These are phyloP conservation scores for Actenoides hombroni DNA, from an alignment of 2,113 vertebrate species.

Conservation along the genomic window DNA sequence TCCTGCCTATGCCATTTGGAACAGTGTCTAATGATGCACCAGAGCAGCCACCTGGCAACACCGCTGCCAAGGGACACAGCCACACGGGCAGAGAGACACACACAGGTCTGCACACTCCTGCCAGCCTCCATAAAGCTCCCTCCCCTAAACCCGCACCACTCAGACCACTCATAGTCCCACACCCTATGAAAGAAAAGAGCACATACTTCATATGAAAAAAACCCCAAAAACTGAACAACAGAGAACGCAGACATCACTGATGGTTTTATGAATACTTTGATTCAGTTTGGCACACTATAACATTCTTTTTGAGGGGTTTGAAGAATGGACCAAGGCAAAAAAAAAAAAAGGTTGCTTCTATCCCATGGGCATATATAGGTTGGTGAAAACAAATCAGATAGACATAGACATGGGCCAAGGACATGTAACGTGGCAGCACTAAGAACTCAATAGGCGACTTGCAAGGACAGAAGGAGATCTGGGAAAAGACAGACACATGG, in stretches of 20 bases:
- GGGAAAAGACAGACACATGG: background rate
- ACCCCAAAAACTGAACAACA: no score
- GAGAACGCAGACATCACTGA: background rate
- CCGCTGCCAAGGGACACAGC: constrained; percentile 60
- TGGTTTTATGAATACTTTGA: background rate
- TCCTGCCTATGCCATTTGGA: constrained; percentile 85
- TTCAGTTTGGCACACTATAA: background rate
- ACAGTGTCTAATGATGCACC: constrained; percentile 85
- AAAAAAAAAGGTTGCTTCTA: background rate
- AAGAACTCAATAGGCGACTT: background rate
- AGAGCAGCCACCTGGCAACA: constrained; percentile 66
- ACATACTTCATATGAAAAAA: no score
- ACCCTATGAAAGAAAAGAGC: accelerated
- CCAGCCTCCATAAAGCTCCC: background rate
- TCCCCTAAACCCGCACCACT: background rate
- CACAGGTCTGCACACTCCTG: background rate
- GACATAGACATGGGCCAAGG: accelerated
- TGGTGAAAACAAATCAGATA: background rate
- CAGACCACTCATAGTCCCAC: background rate
- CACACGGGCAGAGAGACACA: accelerated
- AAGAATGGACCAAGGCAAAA: background rate
- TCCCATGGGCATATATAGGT: background rate
- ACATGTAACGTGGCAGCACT: background rate
- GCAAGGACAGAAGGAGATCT: background rate
- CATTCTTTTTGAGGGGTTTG: background rate